Percentiles rank a stretch among this genome's conserved stretches.
Evolutionary conservation across 2,888 invertebrate genomes (phyloP).

Genomic region (Agapostemon virescens): DNA sequence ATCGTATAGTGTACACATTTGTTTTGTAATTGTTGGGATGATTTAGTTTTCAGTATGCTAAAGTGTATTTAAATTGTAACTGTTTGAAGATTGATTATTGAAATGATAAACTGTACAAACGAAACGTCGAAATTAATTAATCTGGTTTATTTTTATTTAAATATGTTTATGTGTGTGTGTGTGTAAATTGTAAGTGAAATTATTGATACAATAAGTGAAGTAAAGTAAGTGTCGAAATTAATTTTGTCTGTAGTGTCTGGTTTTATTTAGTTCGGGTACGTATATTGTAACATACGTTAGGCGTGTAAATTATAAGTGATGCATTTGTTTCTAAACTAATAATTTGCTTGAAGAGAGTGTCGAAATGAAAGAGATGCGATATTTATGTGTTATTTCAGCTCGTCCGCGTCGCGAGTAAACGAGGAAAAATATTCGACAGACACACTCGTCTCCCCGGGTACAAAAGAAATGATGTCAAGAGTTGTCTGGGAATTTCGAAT

Average conservation of each 20-base stretch:
- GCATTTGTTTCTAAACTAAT: background rate
- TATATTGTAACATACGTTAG: too few species aligned
- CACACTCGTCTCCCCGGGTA: background rate
- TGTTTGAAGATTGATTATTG: background rate
- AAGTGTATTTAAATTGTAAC: background rate
- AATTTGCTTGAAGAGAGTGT: background rate
- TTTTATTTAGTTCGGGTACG: background rate
- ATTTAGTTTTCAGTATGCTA: background rate
- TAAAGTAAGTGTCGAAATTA: background rate
- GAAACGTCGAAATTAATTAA: background rate
- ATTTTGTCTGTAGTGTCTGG: background rate
- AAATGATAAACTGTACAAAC: background rate
- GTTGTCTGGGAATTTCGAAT: constrained; percentile 45
- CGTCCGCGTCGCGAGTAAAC: background rate
- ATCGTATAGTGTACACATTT: background rate
- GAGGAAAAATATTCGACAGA: constrained; percentile 7
- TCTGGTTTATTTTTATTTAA: background rate
- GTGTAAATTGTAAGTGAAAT: background rate
- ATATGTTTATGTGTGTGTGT: background rate
- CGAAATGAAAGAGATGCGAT: background rate
- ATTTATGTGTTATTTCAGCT: background rate
- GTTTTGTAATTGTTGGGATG: background rate
- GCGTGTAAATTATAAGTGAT: background rate
- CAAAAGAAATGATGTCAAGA: constrained; percentile 22
- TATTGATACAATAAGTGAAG: background rate